phyloP scores from a whole-genome alignment of 2,113 vertebrate genomes.

The Labeo rohita region DNA sequence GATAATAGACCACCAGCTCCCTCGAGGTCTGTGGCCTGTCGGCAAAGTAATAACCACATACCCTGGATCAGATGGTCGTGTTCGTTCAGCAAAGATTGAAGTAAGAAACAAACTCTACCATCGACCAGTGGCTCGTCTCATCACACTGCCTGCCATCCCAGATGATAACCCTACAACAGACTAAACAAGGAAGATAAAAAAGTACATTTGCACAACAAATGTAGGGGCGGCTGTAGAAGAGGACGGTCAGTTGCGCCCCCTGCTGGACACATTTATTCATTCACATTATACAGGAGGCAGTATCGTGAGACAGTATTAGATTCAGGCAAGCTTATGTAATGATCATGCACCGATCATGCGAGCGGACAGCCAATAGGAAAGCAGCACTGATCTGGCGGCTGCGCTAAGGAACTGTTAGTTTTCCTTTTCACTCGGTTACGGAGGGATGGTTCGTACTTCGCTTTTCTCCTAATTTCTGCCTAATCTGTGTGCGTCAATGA shows the following conservation, averaged over 20 bases:
- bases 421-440: too few species aligned
- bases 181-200: background rate
- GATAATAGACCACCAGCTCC: conserved; percentile 4
- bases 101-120: background rate
- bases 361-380: too few species aligned
- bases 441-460: too few species aligned
- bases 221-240: background rate
- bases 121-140: background rate
- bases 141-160: background rate
- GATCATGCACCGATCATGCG: too few species aligned
- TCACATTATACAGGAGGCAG: too few species aligned
- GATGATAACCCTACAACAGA: background rate
- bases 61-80: background rate
- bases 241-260: background rate
- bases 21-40: background rate
- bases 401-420: too few species aligned
- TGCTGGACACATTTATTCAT: too few species aligned
- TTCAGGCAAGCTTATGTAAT: too few species aligned
- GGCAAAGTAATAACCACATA: conserved; percentile 5
- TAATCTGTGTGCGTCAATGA: too few species aligned
- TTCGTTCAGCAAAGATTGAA: background rate
- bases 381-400: too few species aligned
- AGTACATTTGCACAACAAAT: background rate
- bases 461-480: too few species aligned
- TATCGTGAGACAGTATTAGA: too few species aligned